Evolutionary conservation across 1,140 invertebrate genomes (phyloP).

Genomic region (Laupala kohalensis): DNA sequence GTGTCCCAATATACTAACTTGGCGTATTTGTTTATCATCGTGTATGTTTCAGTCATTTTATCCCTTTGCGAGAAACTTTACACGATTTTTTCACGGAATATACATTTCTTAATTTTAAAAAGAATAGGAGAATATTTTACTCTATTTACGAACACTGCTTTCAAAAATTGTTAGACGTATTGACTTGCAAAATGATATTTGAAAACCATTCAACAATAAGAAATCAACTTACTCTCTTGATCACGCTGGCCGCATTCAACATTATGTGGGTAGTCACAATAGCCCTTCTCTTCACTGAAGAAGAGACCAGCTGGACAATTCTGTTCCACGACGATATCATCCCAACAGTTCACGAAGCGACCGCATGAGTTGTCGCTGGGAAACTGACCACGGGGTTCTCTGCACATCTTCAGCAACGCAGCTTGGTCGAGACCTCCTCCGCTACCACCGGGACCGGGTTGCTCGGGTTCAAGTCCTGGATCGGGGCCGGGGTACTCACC

Average conservation of each 20-base stretch:
- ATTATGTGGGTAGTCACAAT: conserved; percentile 48
- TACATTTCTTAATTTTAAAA: too few species aligned
- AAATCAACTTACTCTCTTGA: neutral
- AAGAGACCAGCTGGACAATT: conserved; percentile 43
- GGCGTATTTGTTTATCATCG: too few species aligned
- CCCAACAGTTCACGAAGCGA: conserved; percentile 57
- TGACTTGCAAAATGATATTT: too few species aligned
- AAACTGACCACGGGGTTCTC: conserved; percentile 38
- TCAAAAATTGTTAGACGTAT: too few species aligned
- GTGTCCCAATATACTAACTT: too few species aligned
- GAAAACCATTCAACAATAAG: too few species aligned
- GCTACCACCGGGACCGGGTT: neutral
- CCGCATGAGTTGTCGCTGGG: conserved; percentile 41
- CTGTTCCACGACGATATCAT: conserved; percentile 47
- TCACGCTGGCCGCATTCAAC: conserved; percentile 37
- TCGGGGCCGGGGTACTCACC: neutral
- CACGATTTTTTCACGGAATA: too few species aligned
- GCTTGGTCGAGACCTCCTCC: conserved; percentile 12
- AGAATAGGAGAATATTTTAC: too few species aligned
- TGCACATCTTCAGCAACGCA: conserved; percentile 18
- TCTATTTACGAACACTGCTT: too few species aligned
- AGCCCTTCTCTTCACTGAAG: conserved; percentile 40
- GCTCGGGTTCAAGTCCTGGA: neutral
- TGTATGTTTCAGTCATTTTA: too few species aligned
- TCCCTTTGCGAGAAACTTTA: too few species aligned